Percentiles rank a stretch among this genome's conserved stretches.
phyloP scores from a whole-genome alignment of 2,888 invertebrate species.

The Cinara cedri region DNA sequence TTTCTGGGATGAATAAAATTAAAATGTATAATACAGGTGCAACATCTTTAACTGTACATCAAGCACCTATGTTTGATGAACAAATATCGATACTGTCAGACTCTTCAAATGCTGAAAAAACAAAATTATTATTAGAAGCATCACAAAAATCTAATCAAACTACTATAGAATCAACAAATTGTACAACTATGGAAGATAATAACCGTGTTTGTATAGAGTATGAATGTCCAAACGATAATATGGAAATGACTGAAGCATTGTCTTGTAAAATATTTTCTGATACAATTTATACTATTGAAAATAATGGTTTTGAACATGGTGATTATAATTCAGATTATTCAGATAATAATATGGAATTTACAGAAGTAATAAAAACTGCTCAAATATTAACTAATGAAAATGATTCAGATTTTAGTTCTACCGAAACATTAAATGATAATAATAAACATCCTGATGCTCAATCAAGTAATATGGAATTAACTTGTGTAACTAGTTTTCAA shows the following conservation, averaged over 20 bases:
- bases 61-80: slow-evolving; percentile 51
- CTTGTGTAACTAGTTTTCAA: background rate
- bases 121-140: slow-evolving; percentile 11
- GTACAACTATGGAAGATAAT: slow-evolving; percentile 35
- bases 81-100: slow-evolving; percentile 39
- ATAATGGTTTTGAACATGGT: slow-evolving; percentile 10
- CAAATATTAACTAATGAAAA: slow-evolving; percentile 12
- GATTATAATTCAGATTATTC: slow-evolving; percentile 24
- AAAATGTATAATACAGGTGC: slow-evolving; percentile 54
- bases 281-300: slow-evolving; percentile 42
- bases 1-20: slow-evolving; percentile 52
- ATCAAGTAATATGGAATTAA: slow-evolving; percentile 21
- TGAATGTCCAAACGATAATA: slow-evolving; percentile 52
- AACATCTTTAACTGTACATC: slow-evolving; percentile 51
- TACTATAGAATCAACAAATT: slow-evolving; percentile 41
- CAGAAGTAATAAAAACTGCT: slow-evolving; percentile 25
- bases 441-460: background rate
- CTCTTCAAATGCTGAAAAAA: slow-evolving; percentile 39
- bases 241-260: slow-evolving; percentile 52
- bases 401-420: background rate
- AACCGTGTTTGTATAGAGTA: slow-evolving; percentile 38
- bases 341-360: slow-evolving; percentile 47
- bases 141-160: slow-evolving; percentile 41
- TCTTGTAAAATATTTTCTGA: slow-evolving; percentile 34
- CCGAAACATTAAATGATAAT: slow-evolving; percentile 3